Evolutionary conservation across 2,797 vertebrate genomes (phyloP).

Genomic region (Numenius phaeopus): DNA sequence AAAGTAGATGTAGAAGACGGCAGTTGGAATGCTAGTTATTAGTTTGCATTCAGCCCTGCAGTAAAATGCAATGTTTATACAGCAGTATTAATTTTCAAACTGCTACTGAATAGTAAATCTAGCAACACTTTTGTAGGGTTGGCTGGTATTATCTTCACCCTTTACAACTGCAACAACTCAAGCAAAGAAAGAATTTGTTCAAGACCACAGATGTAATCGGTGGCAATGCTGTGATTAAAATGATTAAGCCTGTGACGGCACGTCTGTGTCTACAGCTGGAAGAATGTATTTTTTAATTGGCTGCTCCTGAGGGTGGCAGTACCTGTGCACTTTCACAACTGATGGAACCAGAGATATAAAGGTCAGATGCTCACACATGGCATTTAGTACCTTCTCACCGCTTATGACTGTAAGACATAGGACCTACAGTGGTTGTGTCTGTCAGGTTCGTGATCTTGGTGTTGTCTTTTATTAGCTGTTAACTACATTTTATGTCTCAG

Average conservation of each 20-base stretch:
- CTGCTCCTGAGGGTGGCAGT: background rate
- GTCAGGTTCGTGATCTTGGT: background rate
- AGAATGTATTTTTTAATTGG: background rate
- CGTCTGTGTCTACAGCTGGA: background rate
- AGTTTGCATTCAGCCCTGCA: background rate
- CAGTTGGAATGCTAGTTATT: background rate
- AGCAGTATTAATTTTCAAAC: background rate
- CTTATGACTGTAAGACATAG: accelerated
- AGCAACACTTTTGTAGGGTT: background rate
- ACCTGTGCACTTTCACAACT: background rate
- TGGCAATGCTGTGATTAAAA: background rate
- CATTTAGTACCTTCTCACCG: background rate
- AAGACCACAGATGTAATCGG: background rate
- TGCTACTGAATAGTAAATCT: background rate
- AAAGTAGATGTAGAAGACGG: background rate
- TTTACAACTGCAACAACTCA: background rate
- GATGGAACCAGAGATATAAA: background rate
- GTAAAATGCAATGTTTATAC: background rate
- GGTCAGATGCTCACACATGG: background rate
- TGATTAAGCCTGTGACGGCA: background rate
- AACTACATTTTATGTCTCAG: background rate
- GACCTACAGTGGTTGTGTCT: background rate
- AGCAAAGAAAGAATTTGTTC: background rate
- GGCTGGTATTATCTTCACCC: background rate
- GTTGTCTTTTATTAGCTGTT: background rate